Evolutionary conservation across 2,797 vertebrate genomes (phyloP).

Genomic region (Mormyrops boulengeri): DNA sequence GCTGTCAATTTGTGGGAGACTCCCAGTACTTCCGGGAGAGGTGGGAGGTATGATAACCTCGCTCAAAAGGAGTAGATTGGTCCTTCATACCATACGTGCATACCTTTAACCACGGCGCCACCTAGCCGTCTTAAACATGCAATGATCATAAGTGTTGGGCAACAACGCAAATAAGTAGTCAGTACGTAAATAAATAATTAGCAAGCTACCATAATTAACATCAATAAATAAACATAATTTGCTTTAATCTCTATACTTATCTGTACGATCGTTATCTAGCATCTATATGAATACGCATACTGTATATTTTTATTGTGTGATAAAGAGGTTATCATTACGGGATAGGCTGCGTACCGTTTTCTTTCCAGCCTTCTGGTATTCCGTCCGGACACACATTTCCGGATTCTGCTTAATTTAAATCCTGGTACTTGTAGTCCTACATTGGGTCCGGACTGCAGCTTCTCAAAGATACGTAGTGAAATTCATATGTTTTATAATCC

Average conservation of each 20-base stretch:
- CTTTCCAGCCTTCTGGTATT: not conserved
- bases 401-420: not conserved
- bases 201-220: not conserved
- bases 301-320: not conserved
- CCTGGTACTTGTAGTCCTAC: not conserved
- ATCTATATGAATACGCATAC: not conserved
- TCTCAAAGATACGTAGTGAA: not conserved
- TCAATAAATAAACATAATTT: not conserved
- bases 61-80: not conserved
- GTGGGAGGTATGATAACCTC: not conserved
- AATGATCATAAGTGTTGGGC: not conserved
- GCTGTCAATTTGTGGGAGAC: not conserved
- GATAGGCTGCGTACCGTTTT: not conserved
- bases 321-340: not conserved
- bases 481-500: not conserved
- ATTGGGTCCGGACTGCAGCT: not conserved
- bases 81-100: not conserved
- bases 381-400: not conserved
- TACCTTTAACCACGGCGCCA: not conserved
- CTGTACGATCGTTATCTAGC: not conserved
- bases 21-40: not conserved
- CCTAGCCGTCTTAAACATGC: not conserved
- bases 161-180: not conserved
- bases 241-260: not conserved
- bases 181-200: not conserved